A percentile compares a stretch with the other conserved stretches of the same genome.
These are phyloP conservation scores for Octomys mimax DNA, from an alignment of 2,797 vertebrate species.

Conservation along the genomic window DNA sequence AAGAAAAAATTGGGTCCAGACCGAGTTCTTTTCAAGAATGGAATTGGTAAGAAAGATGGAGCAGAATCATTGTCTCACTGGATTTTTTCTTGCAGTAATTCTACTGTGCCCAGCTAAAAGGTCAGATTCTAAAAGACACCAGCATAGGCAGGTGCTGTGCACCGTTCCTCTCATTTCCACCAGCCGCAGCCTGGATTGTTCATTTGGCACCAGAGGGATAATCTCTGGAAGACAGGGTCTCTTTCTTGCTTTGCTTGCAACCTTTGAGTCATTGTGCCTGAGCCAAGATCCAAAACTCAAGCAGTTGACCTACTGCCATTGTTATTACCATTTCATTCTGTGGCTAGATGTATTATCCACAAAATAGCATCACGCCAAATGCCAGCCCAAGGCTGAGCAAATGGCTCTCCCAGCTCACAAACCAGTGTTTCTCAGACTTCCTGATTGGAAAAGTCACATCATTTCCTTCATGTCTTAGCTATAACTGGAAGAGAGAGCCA, in stretches of 20 bases:
- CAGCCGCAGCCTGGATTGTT: neutral
- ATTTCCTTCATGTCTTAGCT: neutral
- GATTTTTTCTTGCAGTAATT: neutral
- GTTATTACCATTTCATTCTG: neutral
- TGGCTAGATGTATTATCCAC: neutral
- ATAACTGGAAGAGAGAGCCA: neutral
- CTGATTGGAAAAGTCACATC: neutral
- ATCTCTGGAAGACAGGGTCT: neutral
- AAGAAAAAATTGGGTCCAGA: conserved; percentile 43
- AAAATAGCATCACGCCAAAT: neutral
- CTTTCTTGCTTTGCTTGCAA: neutral
- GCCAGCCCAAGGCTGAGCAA: neutral
- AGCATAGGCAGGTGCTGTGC: neutral
- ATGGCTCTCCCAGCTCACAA: neutral
- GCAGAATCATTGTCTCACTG: neutral
- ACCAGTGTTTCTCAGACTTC: neutral
- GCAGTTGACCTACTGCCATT: neutral
- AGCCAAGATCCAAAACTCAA: neutral
- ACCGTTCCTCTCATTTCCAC: neutral
- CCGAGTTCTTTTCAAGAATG: conserved; percentile 26
- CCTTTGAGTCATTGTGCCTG: neutral
- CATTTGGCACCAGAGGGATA: neutral
- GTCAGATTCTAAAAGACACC: neutral
- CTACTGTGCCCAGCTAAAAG: neutral
- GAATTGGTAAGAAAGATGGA: neutral